Evolutionary conservation across 2,888 invertebrate species (phyloP).

Genomic region (Leptopterna dolabrata): DNA sequence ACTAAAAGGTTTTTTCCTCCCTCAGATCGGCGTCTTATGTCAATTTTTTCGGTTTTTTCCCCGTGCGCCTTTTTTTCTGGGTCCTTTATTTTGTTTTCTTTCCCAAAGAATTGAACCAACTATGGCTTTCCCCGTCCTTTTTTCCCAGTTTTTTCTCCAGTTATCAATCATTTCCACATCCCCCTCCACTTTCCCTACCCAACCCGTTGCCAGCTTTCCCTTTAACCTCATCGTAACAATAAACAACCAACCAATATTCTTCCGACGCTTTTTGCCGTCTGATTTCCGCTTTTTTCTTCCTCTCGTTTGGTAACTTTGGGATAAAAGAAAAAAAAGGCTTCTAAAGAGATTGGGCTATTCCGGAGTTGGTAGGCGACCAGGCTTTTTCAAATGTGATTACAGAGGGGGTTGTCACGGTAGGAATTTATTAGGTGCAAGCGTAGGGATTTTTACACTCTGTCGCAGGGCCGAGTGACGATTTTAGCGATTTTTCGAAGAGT

Average conservation of each 20-base stretch:
- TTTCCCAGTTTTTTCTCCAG: not conserved
- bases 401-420: not conserved
- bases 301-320: not conserved
- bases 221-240: constrained; percentile 27
- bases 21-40: constrained; percentile 14
- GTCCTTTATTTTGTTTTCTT: constrained; percentile 22
- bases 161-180: constrained; percentile 22
- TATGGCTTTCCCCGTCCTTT: not conserved
- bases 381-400: constrained; percentile 11
- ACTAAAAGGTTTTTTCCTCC: constrained; percentile 16
- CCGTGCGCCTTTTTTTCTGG: not conserved
- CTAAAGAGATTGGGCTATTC: not conserved
- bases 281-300: not conserved
- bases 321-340: not conserved
- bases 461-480: not conserved
- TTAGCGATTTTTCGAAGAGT: too few relatives aligned
- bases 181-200: not conserved
- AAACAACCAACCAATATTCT: constrained; percentile 20
- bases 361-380: not conserved
- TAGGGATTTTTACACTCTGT: not conserved
- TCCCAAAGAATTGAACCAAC: constrained; percentile 20
- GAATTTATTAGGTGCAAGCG: not conserved
- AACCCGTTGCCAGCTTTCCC: not conserved
- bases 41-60: constrained; percentile 8
- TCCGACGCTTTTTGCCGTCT: constrained; percentile 11